Conservation (phyloP, 2,888 invertebrate genomes). For the Cheilosia urbana region DNA sequence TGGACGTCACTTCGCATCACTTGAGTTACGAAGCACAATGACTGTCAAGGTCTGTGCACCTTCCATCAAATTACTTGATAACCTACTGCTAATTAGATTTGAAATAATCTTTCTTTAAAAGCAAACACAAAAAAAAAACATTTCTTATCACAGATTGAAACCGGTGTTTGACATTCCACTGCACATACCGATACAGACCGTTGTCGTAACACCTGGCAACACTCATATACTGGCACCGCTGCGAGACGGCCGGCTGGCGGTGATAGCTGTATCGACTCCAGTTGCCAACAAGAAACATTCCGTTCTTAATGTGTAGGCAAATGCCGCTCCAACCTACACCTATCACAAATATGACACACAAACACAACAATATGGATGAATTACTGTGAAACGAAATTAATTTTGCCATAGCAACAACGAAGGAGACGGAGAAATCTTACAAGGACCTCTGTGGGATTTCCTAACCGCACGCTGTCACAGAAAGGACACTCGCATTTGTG, state of each 20-base stretch:
- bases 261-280: slow-evolving; percentile 84
- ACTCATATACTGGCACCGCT: slow-evolving; percentile 86
- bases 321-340: slow-evolving; percentile 14
- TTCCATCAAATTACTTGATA: slow-evolving; percentile 54
- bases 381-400: slow-evolving; percentile 46
- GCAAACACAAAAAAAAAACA: no score
- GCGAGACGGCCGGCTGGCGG: slow-evolving; percentile 85
- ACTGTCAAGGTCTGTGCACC: slow-evolving; percentile 46
- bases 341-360: slow-evolving; percentile 6
- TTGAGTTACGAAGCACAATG: slow-evolving; percentile 47
- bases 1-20: slow-evolving; percentile 17
- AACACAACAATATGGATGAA: slow-evolving; percentile 1
- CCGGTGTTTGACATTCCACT: slow-evolving; percentile 85
- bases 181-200: slow-evolving; percentile 85
- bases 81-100: slow-evolving; percentile 54
- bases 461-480: slow-evolving; percentile 25
- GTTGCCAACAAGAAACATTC: slow-evolving; percentile 82
- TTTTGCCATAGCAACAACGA: slow-evolving; percentile 43
- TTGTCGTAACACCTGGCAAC: slow-evolving; percentile 84
- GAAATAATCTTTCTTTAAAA: slow-evolving; percentile 18
- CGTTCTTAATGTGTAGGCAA: slow-evolving; percentile 82
- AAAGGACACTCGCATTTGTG: slow-evolving; percentile 15
- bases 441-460: slow-evolving; percentile 48
- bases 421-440: slow-evolving; percentile 29
- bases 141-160: slow-evolving; percentile 81